Base-by-base conservation (phyloP, 37 sponge, comb jelly and placozoan genomes). In the Lycopodina hypogea region DNA sequence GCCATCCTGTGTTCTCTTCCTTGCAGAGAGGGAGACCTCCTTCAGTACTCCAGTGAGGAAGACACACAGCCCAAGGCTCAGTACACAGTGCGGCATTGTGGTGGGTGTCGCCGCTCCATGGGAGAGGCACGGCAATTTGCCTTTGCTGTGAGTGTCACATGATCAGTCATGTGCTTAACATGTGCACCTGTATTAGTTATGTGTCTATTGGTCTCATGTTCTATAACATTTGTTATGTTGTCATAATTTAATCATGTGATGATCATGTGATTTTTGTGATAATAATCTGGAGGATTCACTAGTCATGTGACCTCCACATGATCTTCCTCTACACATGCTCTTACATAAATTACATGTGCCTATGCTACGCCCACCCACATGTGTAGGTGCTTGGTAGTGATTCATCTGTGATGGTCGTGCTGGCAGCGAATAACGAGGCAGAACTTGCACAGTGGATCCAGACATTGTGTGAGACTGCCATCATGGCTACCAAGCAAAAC, bases 401-500 rank as follows among this genome's bases (percentile, higher is more conserved):
- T 50, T n/a, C 42, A 9, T 30, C 70, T 38, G 56, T 60, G 40
- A 28, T 67, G 57, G 48, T 24, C 56, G 26, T 65, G 32, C 81
- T 91, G 7, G 66, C 92, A 26, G 82, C 81, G 38, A 34, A 32
- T 12, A 76, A 34, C 15, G 92, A 92, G 58, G 84, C 79, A 12
- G 88, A 92, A 18, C 52, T 84, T 33, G 77, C 69, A 18, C 59
- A 80, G 56, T 92, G 92, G 92, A 75, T 91, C 68, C 81, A 80
- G 50, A 77, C 84, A 9, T 75, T 92, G 32, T 87, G 84, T 76
- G 77, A 84, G 42, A 87, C 80, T 28, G 86, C 80, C 18, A 39
- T 75, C 28, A 22, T 37, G 4, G 67, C 77, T 22, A 45, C 68
- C 56, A 34, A 3, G 7, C 77, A 68, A 42, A 58, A 34, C 4